These are phyloP conservation scores for Platycnemis pennipes DNA, from an alignment of 2,888 invertebrate species.

Conservation along the genomic window DNA sequence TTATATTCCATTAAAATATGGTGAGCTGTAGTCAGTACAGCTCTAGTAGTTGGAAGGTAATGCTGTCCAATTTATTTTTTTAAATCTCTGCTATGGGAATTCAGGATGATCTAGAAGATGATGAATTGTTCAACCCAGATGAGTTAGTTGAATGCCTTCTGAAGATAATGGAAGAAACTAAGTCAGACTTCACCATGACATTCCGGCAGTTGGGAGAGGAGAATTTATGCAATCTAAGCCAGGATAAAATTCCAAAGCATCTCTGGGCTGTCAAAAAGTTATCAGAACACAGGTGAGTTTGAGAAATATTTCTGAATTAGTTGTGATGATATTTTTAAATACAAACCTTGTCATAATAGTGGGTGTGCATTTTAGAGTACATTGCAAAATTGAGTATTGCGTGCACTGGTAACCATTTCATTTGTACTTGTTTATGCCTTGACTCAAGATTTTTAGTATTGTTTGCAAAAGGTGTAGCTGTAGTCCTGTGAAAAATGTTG, in stretches of 20 bases:
- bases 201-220: slow-evolving; percentile 83
- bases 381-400: too few relatives aligned
- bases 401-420: too few relatives aligned
- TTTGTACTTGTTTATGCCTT: too few relatives aligned
- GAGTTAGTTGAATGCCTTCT: slow-evolving; percentile 81
- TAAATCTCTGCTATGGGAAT: neutral
- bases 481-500: too few relatives aligned
- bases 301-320: neutral
- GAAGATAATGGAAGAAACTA: slow-evolving; percentile 84
- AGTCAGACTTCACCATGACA: slow-evolving; percentile 84
- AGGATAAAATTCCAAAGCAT: slow-evolving; percentile 77
- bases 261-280: slow-evolving; percentile 81
- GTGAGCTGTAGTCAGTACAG: too few relatives aligned
- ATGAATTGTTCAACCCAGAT: slow-evolving; percentile 73
- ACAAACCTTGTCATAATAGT: too few relatives aligned
- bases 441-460: too few relatives aligned
- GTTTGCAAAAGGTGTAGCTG: too few relatives aligned
- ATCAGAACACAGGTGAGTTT: slow-evolving; percentile 77
- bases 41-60: too few relatives aligned
- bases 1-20: neutral
- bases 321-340: too few relatives aligned
- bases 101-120: slow-evolving; percentile 42
- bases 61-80: too few relatives aligned
- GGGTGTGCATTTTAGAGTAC: too few relatives aligned
- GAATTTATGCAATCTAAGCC: slow-evolving; percentile 78